These are phyloP conservation scores for Torymus tubicola DNA, from an alignment of 2,888 invertebrate genomes.

Conservation along the genomic window DNA sequence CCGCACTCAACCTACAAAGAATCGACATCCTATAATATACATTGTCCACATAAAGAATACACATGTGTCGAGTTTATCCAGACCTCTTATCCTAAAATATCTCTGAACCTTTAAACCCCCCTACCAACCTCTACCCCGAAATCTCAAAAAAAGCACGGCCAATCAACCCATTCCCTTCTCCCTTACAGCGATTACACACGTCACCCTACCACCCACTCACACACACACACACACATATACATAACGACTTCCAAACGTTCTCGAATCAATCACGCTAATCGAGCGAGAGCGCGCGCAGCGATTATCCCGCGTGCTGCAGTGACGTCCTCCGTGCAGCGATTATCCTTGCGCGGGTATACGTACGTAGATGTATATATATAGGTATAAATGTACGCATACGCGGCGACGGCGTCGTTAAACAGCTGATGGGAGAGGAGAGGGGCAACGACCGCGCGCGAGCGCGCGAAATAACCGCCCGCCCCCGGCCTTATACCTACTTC, in stretches of 20 bases:
- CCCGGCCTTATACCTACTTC: background rate
- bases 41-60: too few relatives aligned
- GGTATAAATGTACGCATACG: background rate
- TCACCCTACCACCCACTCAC: too few relatives aligned
- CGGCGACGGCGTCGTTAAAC: constrained; percentile 10
- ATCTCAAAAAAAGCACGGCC: too few relatives aligned
- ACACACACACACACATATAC: background rate
- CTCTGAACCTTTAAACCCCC: too few relatives aligned
- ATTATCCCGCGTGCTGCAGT: background rate
- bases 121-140: too few relatives aligned
- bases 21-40: too few relatives aligned
- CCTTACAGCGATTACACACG: too few relatives aligned
- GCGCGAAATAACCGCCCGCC: background rate
- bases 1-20: too few relatives aligned
- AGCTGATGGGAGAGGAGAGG: constrained; percentile 10
- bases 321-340: constrained; percentile 1
- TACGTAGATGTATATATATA: too few relatives aligned
- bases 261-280: constrained; percentile 44
- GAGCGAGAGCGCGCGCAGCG: background rate
- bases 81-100: too few relatives aligned
- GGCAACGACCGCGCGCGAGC: constrained; percentile 10
- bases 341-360: constrained; percentile 16
- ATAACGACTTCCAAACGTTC: background rate
- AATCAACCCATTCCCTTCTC: too few relatives aligned
- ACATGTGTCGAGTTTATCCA: too few relatives aligned